These are phyloP conservation scores for Bombylius major DNA, from an alignment of 2,888 invertebrate genomes.

Conservation along the genomic window DNA sequence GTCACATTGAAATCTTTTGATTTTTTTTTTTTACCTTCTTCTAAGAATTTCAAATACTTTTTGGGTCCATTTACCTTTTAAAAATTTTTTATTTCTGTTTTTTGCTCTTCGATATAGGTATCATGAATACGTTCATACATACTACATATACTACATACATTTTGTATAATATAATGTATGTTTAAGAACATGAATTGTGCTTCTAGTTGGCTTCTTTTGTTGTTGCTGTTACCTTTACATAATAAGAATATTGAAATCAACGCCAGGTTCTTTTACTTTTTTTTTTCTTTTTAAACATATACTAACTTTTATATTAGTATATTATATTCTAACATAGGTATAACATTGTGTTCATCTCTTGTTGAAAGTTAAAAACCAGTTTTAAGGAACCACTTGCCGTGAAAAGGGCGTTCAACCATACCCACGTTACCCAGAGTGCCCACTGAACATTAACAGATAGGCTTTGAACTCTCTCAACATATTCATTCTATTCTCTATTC, in stretches of 20 bases:
- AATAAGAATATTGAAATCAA: constrained; percentile 6
- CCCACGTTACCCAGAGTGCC: not conserved
- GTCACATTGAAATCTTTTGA: too few relatives aligned
- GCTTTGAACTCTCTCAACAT: too few relatives aligned
- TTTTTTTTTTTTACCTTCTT: too few relatives aligned
- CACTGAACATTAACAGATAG: not conserved
- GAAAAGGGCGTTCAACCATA: constrained; percentile 36
- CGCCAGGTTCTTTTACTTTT: not conserved
- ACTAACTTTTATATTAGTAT: not conserved
- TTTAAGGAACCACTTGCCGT: constrained; percentile 33
- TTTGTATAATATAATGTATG: too few relatives aligned
- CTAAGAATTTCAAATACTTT: too few relatives aligned
- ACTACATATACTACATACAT: too few relatives aligned
- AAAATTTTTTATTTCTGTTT: too few relatives aligned
- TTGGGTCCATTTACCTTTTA: too few relatives aligned
- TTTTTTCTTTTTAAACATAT: not conserved
- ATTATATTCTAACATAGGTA: too few relatives aligned
- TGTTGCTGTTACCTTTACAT: constrained; percentile 7
- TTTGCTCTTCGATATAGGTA: too few relatives aligned
- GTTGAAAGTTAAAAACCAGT: constrained; percentile 11
- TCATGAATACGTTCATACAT: too few relatives aligned
- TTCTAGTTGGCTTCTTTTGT: not conserved
- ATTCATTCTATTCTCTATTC: too few relatives aligned
- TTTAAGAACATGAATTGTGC: not conserved
- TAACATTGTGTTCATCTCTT: not conserved